These are phyloP conservation scores for Encarsia formosa DNA, from an alignment of 2,888 invertebrate species.

Conservation along the genomic window DNA sequence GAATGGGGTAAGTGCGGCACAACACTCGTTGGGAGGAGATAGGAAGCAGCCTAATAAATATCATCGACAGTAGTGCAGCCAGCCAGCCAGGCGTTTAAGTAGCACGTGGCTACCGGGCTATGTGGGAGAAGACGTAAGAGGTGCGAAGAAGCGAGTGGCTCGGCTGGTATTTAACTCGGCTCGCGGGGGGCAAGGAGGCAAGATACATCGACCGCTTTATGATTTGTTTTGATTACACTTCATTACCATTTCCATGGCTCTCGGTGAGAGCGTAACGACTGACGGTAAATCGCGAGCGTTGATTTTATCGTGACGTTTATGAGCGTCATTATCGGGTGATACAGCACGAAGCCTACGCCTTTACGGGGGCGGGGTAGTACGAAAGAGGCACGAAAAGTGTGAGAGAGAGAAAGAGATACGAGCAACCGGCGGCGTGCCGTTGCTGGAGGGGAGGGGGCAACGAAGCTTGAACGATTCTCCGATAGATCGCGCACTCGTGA, in stretches of 20 bases:
- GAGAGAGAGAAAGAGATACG: constrained; percentile 8
- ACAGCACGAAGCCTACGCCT: constrained; percentile 41
- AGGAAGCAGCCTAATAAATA: too few relatives aligned
- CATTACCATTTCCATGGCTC: constrained; percentile 48
- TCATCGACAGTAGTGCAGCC: too few relatives aligned
- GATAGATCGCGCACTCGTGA: constrained; percentile 45
- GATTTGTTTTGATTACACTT: constrained; percentile 51
- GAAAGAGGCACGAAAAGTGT: background rate
- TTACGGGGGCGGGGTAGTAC: constrained; percentile 28
- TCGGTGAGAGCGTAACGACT: constrained; percentile 41
- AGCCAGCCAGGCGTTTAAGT: background rate
- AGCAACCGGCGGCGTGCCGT: background rate
- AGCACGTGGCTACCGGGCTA: too few relatives aligned
- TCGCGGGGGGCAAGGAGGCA: background rate
- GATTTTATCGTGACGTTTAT: constrained; percentile 51
- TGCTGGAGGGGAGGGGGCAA: constrained; percentile 32
- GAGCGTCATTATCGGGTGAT: constrained; percentile 50
- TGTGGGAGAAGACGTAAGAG: background rate
- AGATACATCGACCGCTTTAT: constrained; percentile 37
- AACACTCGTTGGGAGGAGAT: too few relatives aligned
- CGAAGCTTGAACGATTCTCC: constrained; percentile 42
- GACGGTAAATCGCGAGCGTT: constrained; percentile 46
- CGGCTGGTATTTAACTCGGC: background rate
- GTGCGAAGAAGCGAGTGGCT: background rate
- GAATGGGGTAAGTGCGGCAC: too few relatives aligned